Conservation (phyloP, 2,797 vertebrate genomes). For the Sandelia bainsii region DNA sequence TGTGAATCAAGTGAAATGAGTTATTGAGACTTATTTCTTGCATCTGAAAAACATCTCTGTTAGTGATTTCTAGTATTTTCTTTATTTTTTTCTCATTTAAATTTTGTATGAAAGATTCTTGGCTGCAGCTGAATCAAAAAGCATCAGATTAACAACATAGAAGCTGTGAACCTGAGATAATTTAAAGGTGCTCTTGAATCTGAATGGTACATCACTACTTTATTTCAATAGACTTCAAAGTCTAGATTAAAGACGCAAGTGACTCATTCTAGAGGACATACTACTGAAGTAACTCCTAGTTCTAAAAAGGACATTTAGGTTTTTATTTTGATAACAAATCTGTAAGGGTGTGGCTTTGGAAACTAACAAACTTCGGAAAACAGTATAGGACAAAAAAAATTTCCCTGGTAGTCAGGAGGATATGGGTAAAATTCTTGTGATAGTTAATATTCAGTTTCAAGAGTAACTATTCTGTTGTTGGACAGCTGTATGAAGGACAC, state of each 20-base stretch:
- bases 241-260: not conserved
- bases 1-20: constrained; percentile 19
- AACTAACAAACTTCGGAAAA: too few species aligned
- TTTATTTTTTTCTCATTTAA: not conserved
- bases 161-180: not conserved
- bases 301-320: too few species aligned
- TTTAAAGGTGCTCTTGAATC: not conserved
- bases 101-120: not conserved
- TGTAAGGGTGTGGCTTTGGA: too few species aligned
- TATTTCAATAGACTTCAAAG: not conserved
- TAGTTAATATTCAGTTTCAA: too few species aligned
- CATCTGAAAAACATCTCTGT: constrained; percentile 19
- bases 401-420: too few species aligned
- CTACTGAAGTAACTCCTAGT: too few species aligned
- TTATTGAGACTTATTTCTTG: constrained; percentile 6
- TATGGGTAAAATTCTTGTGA: too few species aligned
- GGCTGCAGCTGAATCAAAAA: not conserved
- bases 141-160: constrained; percentile 9
- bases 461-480: not conserved
- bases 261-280: not conserved
- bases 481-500: not conserved
- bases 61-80: constrained; percentile 5
- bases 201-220: not conserved
- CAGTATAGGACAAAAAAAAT: too few species aligned
- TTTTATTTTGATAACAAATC: too few species aligned